Base-by-base conservation (phyloP, 2,797 vertebrate genomes). In the Intellagama lesueurii region DNA sequence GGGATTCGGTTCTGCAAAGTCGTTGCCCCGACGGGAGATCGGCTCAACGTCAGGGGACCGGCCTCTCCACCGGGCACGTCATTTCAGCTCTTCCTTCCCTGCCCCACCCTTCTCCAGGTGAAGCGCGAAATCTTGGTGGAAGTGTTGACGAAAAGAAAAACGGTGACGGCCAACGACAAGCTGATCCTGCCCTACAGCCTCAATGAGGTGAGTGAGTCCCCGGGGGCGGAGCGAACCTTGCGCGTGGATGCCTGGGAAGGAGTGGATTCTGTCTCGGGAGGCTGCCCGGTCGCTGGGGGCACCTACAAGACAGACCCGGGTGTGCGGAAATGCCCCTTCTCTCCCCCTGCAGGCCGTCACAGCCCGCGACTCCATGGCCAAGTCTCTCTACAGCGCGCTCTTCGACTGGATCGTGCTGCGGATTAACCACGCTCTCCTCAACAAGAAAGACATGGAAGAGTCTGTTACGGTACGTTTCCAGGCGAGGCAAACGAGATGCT, bases 381-480 rank as follows among this genome's bases (percentile, higher is more conserved):
- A 98, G 96, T 99, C 98, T 69, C 94, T 99, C 72, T 99, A 99
- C 95, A 96, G 98, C 0, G 98, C 98, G 32, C 96, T 99, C 87
- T 99, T 99, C 78, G 99, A 99, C 75, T 99, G 99, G 99, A 99
- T 99, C 9, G 96, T 99, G 89, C 97, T 99, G 87, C 97, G 98
- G 83, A 98, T 99, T 95, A 99, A 99, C 96, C 99, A 99, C 0
- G 98, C 99, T 0, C 97, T 99, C 76, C 97, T 99, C 86, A 99
- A 99, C 90, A 98, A 98, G 94, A 98, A 97, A 89, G 99, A 99
- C 95, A 96, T 99, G 97, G 98, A 98, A 88, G 98, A 98, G 83
- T 98, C 98, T 0, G 97, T 99, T 80, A 96, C 97, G 60, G 99
- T 99, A 95, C 97, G 97, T 95, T 79, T 52, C 26, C 52, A 9